These are phyloP conservation scores for Malurus elegans DNA, from an alignment of 2,113 vertebrate species.

Conservation along the genomic window DNA sequence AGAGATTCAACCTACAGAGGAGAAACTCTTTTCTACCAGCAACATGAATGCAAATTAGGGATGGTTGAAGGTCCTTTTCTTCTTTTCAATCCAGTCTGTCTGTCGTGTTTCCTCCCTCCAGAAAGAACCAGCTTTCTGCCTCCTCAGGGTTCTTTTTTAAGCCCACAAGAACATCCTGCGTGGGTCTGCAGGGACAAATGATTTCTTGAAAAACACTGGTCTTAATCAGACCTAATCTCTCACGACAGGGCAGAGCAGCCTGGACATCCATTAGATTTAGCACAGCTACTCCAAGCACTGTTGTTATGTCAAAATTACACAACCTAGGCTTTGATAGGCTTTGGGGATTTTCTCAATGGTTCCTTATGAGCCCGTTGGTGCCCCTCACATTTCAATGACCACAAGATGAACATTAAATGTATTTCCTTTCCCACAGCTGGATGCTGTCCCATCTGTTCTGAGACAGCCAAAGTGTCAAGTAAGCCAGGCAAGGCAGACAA, in stretches of 20 bases:
- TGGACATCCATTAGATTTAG: constrained; percentile 3
- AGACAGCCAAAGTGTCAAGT: constrained; percentile 56
- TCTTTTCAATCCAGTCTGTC: neutral
- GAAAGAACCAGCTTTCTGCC: neutral
- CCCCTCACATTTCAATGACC: constrained; percentile 40
- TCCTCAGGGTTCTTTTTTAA: neutral
- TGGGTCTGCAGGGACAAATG: constrained; percentile 2
- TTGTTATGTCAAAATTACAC: constrained; percentile 42
- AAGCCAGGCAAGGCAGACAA: constrained; percentile 43
- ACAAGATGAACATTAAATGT: constrained; percentile 22
- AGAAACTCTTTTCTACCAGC: neutral
- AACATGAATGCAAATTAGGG: neutral
- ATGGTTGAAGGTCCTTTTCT: neutral
- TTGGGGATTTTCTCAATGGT: constrained; percentile 50
- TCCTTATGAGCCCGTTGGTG: constrained; percentile 31
- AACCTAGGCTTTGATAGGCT: constrained; percentile 22
- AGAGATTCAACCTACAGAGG: neutral
- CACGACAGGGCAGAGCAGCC: constrained; percentile 5
- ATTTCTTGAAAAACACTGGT: constrained; percentile 12
- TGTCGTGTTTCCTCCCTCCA: neutral
- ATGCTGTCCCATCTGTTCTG: constrained; percentile 52
- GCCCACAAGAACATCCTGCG: neutral
- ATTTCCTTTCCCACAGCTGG: constrained; percentile 67
- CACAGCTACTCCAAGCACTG: constrained; percentile 32
- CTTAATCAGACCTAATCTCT: constrained; percentile 36